phyloP scores from a whole-genome alignment of 23 tunicate genomes.

The Styela plicata region DNA sequence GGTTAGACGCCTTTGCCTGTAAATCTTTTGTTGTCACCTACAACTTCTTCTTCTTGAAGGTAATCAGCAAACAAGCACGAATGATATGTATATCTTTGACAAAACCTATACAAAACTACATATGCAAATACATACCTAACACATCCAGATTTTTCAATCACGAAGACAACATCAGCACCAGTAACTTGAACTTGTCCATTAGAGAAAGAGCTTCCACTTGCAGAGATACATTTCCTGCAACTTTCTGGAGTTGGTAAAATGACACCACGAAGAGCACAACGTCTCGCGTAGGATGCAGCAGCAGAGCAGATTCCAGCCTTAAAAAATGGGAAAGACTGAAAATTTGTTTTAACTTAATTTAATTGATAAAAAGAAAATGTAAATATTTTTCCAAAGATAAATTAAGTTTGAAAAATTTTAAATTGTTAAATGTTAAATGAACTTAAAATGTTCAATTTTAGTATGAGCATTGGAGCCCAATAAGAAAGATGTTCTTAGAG shows the following conservation, averaged over 20 bases:
- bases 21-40: too few relatives aligned
- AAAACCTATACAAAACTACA: not conserved
- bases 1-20: too few relatives aligned
- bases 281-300: conserved; percentile 52
- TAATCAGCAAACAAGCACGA: too few relatives aligned
- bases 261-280: conserved; percentile 66
- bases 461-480: too few relatives aligned
- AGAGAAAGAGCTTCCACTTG: conserved; percentile 36
- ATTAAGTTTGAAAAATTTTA: too few relatives aligned
- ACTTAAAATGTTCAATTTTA: too few relatives aligned
- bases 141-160: conserved; percentile 71
- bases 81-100: not conserved
- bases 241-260: conserved; percentile 44
- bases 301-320: conserved; percentile 51
- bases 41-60: too few relatives aligned
- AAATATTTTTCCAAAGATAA: not conserved
- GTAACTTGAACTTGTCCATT: conserved; percentile 12
- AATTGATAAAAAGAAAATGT: not conserved
- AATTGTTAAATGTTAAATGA: too few relatives aligned
- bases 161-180: conserved; percentile 63
- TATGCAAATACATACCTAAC: conserved; percentile 33
- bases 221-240: conserved; percentile 54
- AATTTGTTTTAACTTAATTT: not conserved
- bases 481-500: too few relatives aligned
- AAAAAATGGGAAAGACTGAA: not conserved